These are phyloP conservation scores for Aphis gossypii DNA, from an alignment of 1,140 invertebrate species.

Conservation along the genomic window DNA sequence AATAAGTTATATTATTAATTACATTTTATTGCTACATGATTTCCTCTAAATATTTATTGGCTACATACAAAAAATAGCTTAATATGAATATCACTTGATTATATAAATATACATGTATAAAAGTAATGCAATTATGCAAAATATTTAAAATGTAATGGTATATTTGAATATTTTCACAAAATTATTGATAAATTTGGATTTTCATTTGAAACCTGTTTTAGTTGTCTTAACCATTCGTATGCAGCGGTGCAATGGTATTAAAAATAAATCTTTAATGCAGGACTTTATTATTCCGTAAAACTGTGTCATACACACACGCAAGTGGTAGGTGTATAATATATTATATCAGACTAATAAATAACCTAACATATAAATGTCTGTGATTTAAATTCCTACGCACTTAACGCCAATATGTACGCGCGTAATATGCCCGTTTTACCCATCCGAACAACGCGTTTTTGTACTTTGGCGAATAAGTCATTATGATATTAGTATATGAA, in stretches of 20 bases:
- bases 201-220: slow-evolving; percentile 45
- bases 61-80: not conserved
- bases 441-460: not conserved
- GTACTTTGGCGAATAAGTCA: not conserved
- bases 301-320: slow-evolving; percentile 9
- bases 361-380: not conserved
- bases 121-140: not conserved
- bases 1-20: not conserved
- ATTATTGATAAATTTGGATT: slow-evolving; percentile 28
- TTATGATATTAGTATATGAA: not conserved
- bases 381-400: slow-evolving; percentile 7
- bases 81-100: not conserved
- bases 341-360: slow-evolving; percentile 42
- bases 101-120: not conserved
- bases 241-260: not conserved
- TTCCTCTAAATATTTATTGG: not conserved
- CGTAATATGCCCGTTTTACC: not conserved
- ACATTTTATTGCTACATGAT: not conserved
- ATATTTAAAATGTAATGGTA: slow-evolving; percentile 32
- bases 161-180: slow-evolving; percentile 43
- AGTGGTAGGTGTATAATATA: not conserved
- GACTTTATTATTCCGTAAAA: not conserved
- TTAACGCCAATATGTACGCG: not conserved
- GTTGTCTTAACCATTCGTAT: not conserved
- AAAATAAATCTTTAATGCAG: not conserved